Evolutionary conservation across 2,797 vertebrate species (phyloP), one percentile per base, ranked within the genome.

Genomic region (Hephaestus fuliginosus): DNA sequence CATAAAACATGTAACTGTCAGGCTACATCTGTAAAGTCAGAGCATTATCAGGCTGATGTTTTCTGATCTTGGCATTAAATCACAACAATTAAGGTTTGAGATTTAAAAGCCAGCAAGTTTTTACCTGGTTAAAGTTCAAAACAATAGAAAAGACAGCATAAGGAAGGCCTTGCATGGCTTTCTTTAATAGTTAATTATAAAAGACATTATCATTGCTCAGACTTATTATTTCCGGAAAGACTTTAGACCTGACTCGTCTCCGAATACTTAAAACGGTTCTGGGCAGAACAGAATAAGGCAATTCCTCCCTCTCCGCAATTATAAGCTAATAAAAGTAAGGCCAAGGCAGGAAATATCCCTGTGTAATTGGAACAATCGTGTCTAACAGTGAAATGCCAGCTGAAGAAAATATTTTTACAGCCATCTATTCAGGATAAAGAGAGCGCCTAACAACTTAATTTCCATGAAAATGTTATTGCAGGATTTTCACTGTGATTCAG

Each of bases 391-490:
- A 80, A 82, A 76, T 63, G 81, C 74, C 84, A 83, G 84, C 76
- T 64, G 52, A 71, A 83, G 82, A 83, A 86, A 90, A 84, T 86
- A 63, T 88, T 88, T 82, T 74, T 6, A 58, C 58, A 81, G 77
- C 61, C 44, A 55, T 60, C 28, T 36, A 61, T 56, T 71, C 15
- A 30, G 74, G 46, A 61, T 55, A 51, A 80, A 80, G 64, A 80
- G 57, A 80, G 71, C 69, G 30, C 8, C 80, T 82, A 85, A 89
- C 82, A 64, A 83, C 84, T 86, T 85, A n/a, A 87, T 90, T 89
- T 90, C 86, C 90, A 90, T 86, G 68, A 80, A 86, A 88, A 83
- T 90, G 84, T 91, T 90, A 73, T 80, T 88, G 61, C 63, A 86
- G 75, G 61, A 57, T 62, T 83, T 88, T 83, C 39, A 22, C 77